Evolutionary conservation across 2,113 vertebrate genomes (phyloP).

Genomic region (Triplophysa dalaica): DNA sequence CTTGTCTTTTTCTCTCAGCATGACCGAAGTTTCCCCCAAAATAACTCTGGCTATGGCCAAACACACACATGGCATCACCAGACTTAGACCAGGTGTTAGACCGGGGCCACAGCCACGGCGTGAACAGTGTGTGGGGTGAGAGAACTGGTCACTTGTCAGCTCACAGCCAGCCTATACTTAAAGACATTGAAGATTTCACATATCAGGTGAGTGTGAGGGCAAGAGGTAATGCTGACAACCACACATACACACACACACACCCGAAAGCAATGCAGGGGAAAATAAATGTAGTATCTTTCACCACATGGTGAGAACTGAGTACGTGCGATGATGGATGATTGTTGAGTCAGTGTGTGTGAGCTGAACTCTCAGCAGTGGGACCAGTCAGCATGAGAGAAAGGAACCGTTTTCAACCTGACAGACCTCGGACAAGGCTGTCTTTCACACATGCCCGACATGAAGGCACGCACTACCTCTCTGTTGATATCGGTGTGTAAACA

Average conservation of each 20-base stretch:
- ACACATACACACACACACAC: slow-evolving; percentile 29
- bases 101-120: neutral
- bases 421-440: slow-evolving; percentile 55
- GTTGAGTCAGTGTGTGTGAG: slow-evolving; percentile 20
- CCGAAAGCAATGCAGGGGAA: slow-evolving; percentile 39
- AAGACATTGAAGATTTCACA: slow-evolving; percentile 48
- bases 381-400: slow-evolving; percentile 32
- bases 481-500: slow-evolving; percentile 25
- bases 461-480: slow-evolving; percentile 29
- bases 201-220: slow-evolving; percentile 55
- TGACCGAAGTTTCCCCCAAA: slow-evolving; percentile 10
- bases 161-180: slow-evolving; percentile 42
- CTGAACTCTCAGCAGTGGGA: slow-evolving; percentile 39
- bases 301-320: slow-evolving; percentile 51
- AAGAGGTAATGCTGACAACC: slow-evolving; percentile 48
- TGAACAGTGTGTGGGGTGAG: slow-evolving; percentile 1
- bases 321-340: slow-evolving; percentile 43
- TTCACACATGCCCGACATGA: slow-evolving; percentile 53
- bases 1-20: neutral
- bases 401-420: slow-evolving; percentile 44
- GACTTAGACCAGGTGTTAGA: slow-evolving; percentile 15
- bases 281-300: slow-evolving; percentile 54
- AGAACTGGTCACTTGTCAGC: slow-evolving; percentile 33
- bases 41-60: slow-evolving; percentile 11
- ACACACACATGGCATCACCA: slow-evolving; percentile 28